phyloP scores from a whole-genome alignment of 2,888 invertebrate genomes.

The Bembecia ichneumoniformis region DNA sequence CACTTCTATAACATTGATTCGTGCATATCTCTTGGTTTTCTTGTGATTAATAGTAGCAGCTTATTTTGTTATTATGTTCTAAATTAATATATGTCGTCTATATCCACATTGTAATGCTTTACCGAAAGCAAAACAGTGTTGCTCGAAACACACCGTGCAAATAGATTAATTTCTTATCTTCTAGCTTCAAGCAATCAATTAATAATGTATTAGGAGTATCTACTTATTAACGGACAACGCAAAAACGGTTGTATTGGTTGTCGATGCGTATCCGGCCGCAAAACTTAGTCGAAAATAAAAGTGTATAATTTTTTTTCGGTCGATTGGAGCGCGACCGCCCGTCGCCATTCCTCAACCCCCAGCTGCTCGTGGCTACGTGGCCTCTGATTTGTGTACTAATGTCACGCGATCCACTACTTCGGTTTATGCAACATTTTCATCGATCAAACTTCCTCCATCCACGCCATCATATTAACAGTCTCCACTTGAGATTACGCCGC shows the following conservation, averaged over 20 bases:
- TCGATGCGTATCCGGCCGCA: conserved; percentile 19
- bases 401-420: conserved; percentile 34
- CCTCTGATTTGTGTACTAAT: conserved; percentile 27
- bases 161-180: no score
- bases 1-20: no score
- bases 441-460: conserved; percentile 17
- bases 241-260: conserved; percentile 6
- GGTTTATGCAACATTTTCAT: conserved; percentile 23
- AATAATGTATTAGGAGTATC: no score
- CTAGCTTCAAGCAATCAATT: no score
- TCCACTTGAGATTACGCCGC: neutral
- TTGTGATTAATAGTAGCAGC: no score
- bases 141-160: no score
- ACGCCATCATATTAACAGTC: neutral
- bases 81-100: no score
- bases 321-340: conserved; percentile 24
- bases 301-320: conserved; percentile 23
- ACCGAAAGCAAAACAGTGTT: no score
- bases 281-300: conserved; percentile 35
- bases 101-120: no score
- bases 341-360: conserved; percentile 27
- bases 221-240: no score
- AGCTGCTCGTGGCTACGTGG: conserved; percentile 41
- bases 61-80: no score
- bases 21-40: no score